Percentiles rank a stretch among this genome's conserved stretches.
Conservation (phyloP, 2,888 invertebrate species). For the Epinotia brunnichana region DNA sequence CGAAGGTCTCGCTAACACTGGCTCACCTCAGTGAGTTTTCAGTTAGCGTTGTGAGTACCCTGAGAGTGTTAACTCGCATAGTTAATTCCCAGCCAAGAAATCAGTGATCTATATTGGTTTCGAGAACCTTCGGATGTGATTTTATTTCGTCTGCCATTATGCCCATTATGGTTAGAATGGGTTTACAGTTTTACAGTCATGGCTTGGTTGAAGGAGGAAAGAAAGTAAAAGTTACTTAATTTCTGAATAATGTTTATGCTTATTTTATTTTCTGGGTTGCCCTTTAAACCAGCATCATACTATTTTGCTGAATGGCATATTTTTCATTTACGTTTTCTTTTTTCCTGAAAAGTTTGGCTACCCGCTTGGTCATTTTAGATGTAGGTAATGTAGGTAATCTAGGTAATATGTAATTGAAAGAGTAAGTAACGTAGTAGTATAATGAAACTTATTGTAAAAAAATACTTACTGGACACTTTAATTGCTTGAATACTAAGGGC, state of each 20-base stretch:
- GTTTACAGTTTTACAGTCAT: neutral
- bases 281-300: too few relatives aligned
- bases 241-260: neutral
- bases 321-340: too few relatives aligned
- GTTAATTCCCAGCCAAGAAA: conserved; percentile 20
- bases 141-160: conserved; percentile 4
- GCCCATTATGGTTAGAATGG: neutral
- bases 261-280: too few relatives aligned
- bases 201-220: neutral
- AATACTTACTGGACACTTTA: too few relatives aligned
- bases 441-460: too few relatives aligned
- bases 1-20: neutral
- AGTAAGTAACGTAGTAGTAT: too few relatives aligned
- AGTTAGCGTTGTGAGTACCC: neutral
- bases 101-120: conserved; percentile 17
- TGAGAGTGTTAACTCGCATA: conserved; percentile 26
- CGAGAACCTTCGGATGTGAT: neutral
- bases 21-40: neutral
- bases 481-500: too few relatives aligned
- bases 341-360: too few relatives aligned
- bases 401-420: too few relatives aligned
- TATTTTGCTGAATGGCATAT: too few relatives aligned
- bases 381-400: too few relatives aligned
- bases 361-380: too few relatives aligned
- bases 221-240: neutral